These are phyloP conservation scores for Menidia beryllina DNA, from an alignment of 2,113 vertebrate species.

Conservation along the genomic window DNA sequence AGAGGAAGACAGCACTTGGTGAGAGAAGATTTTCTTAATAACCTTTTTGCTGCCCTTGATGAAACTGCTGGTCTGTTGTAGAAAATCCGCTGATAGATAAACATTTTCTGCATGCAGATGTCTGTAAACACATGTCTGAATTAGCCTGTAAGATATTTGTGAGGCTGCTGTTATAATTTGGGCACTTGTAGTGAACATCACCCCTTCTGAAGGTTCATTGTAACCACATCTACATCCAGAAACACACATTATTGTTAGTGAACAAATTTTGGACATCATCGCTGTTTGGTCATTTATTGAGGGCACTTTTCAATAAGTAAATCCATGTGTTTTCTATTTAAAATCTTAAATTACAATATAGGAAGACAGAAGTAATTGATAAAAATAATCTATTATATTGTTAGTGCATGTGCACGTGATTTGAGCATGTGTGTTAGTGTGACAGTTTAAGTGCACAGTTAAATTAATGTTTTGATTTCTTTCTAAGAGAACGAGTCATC, in stretches of 20 bases:
- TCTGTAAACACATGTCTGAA: slow-evolving; percentile 6
- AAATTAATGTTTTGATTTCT: slow-evolving; percentile 18
- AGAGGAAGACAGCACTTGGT: slow-evolving; percentile 52
- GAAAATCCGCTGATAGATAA: slow-evolving; percentile 29
- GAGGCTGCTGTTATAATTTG: neutral
- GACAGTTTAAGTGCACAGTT: neutral
- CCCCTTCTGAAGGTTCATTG: neutral
- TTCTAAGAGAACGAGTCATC: slow-evolving; percentile 13
- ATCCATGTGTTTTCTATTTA: slow-evolving; percentile 24
- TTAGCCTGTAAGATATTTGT: no score
- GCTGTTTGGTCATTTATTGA: neutral
- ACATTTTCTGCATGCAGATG: slow-evolving; percentile 3
- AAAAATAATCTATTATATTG: slow-evolving; percentile 30
- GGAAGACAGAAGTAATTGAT: slow-evolving; percentile 7
- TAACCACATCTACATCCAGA: neutral
- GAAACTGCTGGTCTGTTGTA: slow-evolving; percentile 32
- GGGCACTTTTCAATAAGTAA: slow-evolving; percentile 1
- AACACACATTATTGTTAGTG: slow-evolving; percentile 27
- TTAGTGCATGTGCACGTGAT: slow-evolving; percentile 10
- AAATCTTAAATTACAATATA: slow-evolving; percentile 48
- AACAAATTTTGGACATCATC: slow-evolving; percentile 22
- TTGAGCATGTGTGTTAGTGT: slow-evolving; percentile 4
- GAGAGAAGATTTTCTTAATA: slow-evolving; percentile 67
- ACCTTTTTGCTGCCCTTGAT: slow-evolving; percentile 68
- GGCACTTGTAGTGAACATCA: slow-evolving; percentile 6